These are phyloP conservation scores for Muscina levida DNA, from an alignment of 2,888 invertebrate genomes.

Conservation along the genomic window DNA sequence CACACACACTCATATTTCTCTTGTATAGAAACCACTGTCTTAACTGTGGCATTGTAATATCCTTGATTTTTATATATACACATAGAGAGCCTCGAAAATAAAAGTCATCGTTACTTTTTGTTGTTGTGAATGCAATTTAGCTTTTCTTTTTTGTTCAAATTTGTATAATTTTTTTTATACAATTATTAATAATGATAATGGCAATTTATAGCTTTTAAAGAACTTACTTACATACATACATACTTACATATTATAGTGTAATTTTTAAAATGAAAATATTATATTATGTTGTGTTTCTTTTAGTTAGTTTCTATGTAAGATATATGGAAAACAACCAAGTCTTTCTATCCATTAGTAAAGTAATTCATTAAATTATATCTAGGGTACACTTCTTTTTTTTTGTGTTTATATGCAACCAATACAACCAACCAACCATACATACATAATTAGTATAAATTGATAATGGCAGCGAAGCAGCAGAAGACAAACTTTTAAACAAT, in stretches of 20 bases:
- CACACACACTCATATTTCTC: no score
- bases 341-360: constrained; percentile 52
- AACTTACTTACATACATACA: no score
- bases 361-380: constrained; percentile 56
- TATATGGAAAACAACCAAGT: constrained; percentile 11
- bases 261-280: constrained; percentile 46
- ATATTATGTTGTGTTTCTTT: constrained; percentile 37
- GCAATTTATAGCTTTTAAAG: constrained; percentile 59
- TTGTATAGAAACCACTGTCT: constrained; percentile 10
- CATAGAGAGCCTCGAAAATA: no score
- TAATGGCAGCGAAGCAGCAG: constrained; percentile 64
- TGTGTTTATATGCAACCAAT: no score
- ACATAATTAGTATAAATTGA: constrained; percentile 26
- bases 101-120: neutral
- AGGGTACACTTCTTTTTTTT: constrained; percentile 24
- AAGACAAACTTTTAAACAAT: constrained; percentile 57
- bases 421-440: neutral
- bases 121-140: constrained; percentile 35
- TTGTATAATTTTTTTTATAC: constrained; percentile 35
- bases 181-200: no score
- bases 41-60: neutral
- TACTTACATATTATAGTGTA: no score
- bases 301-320: constrained; percentile 13
- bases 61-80: neutral
- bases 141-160: constrained; percentile 28